These are phyloP conservation scores for Caenorhabditis inopinata DNA, from an alignment of 1,140 invertebrate species.

Conservation along the genomic window DNA sequence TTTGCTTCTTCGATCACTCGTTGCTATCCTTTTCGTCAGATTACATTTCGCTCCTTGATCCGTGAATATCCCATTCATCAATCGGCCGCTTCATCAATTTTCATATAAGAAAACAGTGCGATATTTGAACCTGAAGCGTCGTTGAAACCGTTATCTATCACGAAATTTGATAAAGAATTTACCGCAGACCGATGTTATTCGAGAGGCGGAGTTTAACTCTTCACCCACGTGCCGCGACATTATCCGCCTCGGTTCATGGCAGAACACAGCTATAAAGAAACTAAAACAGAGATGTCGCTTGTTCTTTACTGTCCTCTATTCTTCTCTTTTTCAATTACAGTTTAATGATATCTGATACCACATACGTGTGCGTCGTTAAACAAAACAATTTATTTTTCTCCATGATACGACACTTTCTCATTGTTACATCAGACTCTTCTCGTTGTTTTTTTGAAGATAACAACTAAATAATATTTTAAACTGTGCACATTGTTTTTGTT, in stretches of 20 bases:
- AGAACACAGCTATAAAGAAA: background rate
- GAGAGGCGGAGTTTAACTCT: background rate
- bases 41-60: slow-evolving; percentile 25
- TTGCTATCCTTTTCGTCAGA: background rate
- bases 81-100: background rate
- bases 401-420: no score
- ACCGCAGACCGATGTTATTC: background rate
- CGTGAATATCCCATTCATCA: background rate
- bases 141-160: slow-evolving; percentile 13
- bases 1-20: background rate
- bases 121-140: background rate
- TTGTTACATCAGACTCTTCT: background rate
- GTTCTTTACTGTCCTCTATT: no score
- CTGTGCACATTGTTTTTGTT: no score
- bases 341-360: no score
- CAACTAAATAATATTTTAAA: no score
- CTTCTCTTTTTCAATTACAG: background rate
- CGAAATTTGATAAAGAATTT: slow-evolving; percentile 11
- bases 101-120: background rate
- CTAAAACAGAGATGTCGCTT: background rate
- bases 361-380: no score
- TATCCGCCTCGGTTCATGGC: background rate
- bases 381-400: no score
- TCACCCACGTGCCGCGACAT: background rate
- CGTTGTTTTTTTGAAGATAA: background rate